Base-by-base conservation (phyloP, 2,888 invertebrate genomes). In the Eulithis prunata region DNA sequence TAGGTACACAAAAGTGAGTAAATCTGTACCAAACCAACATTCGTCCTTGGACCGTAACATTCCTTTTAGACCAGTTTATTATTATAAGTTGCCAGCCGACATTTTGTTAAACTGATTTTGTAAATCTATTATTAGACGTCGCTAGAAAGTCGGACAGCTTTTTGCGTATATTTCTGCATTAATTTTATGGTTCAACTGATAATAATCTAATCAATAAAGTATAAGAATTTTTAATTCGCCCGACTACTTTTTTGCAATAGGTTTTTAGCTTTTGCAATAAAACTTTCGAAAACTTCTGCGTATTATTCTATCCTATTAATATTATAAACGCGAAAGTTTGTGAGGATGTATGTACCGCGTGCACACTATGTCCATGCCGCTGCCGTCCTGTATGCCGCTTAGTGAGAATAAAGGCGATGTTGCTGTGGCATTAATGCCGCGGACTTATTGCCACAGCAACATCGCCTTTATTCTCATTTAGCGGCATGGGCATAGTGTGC, bases 81-180 rank as follows among this genome's bases (percentile, higher is more conserved):
- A 38, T 53, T 43, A 51, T 21, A 55, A 32, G 28, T 13, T 57
- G 21, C n/a, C 36, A 38, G 53, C 46, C 51, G 52, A 52, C 49
- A 57, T 57, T 63, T 45, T 32, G 7, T 11, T 46, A 38, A 47
- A n/a, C 21, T 21, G 8, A 57, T 57, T 64, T 47, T 14, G 47
- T 51, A 49, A 41, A 64, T 54, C 63, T 58, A 64, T 21, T 46
- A 49, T 36, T 59, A 65, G 57, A 45, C 32, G n/a, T 64, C 41
- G 11, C 38, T 64, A 43, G 64, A 64, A 58, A 64, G 63, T 38
- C 41, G 53, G 57, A 57, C 57, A 21, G 14, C 10, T 54, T 55
- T 53, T 47, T 41, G 63, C 13, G 46, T 28, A 63, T 49, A 49
- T 49, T 10, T 38, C n/a, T 43, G 54, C 7, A 58, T 57, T 55